Evolutionary conservation across 2,797 vertebrate genomes (phyloP), one percentile per base, ranked within the genome.

Genomic region (Scolopax bukidnonensis): DNA sequence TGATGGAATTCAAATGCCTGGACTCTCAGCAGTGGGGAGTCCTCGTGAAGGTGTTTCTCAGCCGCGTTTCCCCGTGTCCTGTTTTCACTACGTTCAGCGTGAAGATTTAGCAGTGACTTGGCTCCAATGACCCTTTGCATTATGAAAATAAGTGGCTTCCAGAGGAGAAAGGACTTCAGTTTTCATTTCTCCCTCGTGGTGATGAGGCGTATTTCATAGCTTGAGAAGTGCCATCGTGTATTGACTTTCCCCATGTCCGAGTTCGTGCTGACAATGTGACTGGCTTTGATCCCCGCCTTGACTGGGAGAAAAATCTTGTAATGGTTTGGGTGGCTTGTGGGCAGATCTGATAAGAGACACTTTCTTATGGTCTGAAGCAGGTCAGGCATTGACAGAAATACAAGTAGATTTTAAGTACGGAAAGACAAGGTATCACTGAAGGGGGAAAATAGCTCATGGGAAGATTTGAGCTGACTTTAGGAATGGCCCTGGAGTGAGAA

Each of bases 261-360:
- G 40, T 69, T 84, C 51, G 16, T 41, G 75, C 77, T 92, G 84
- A 76, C 71, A 53, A 0, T 28, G 53, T 1, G 11, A 19, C 18
- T 90, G 90, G 77, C 94, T 92, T 95, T 89, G 86, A 89, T 94
- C 86, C 86, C 84, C 85, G 78, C 68, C 64, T 80, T 74, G 56
- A 50, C 74, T 85, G 93, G 84, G 92, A 80, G 51, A 87, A 92
- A 89, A 89, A 61, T 28, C 88, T 33, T 51, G 27, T 71, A 32
- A 60, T 83, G 75, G 68, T 88, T 88, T 82, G 86, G 81, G 90
- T 90, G 75, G 64, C 77, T 80, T 71, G 45, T 89, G 90, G 77
- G 80, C 78, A 61, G 68, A 89, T 92, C 78, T 91, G 89, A 61
- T 91, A 89, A 93, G 84, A 79, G 89, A 60, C 5, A 4, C 48